Conservation (phyloP, 2,888 invertebrate species). For the Himalopsyche anomala region DNA sequence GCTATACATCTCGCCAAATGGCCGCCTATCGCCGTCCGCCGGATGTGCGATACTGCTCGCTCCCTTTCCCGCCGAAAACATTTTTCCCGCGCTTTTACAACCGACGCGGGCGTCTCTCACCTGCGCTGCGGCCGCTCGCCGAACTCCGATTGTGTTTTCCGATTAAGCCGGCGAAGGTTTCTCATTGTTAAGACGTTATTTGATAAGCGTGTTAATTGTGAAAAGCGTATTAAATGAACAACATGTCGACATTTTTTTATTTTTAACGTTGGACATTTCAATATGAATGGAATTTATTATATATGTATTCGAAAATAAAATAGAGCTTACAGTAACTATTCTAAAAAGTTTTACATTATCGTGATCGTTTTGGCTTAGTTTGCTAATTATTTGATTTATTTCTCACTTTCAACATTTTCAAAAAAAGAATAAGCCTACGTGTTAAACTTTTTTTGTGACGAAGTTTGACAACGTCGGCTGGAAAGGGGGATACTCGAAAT, state of each 20-base stretch:
- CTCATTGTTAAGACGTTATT: constrained; percentile 16
- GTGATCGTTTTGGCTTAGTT: too few relatives aligned
- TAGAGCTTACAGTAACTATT: too few relatives aligned
- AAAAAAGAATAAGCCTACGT: too few relatives aligned
- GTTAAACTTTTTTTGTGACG: too few relatives aligned
- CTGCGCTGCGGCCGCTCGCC: constrained; percentile 18
- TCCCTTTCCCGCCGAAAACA: constrained; percentile 57
- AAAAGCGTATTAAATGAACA: constrained; percentile 4
- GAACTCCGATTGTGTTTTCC: constrained; percentile 9
- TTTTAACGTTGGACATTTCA: neutral
- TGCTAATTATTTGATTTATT: too few relatives aligned
- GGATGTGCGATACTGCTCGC: constrained; percentile 57
- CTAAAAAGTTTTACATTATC: too few relatives aligned
- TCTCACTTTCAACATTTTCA: too few relatives aligned
- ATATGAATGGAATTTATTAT: too few relatives aligned
- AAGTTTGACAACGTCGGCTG: too few relatives aligned
- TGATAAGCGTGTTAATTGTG: constrained; percentile 25
- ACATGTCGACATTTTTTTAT: neutral
- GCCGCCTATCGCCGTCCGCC: constrained; percentile 60
- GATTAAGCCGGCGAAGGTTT: constrained; percentile 3
- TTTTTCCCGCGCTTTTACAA: constrained; percentile 52
- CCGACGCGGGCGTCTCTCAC: constrained; percentile 8
- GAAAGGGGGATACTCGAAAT: too few relatives aligned
- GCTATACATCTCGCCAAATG: constrained; percentile 62
- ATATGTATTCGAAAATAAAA: too few relatives aligned